Evolutionary conservation across 1,140 invertebrate genomes (phyloP), one percentile per base, ranked within the genome.

Genomic region (Aplysia californica): DNA sequence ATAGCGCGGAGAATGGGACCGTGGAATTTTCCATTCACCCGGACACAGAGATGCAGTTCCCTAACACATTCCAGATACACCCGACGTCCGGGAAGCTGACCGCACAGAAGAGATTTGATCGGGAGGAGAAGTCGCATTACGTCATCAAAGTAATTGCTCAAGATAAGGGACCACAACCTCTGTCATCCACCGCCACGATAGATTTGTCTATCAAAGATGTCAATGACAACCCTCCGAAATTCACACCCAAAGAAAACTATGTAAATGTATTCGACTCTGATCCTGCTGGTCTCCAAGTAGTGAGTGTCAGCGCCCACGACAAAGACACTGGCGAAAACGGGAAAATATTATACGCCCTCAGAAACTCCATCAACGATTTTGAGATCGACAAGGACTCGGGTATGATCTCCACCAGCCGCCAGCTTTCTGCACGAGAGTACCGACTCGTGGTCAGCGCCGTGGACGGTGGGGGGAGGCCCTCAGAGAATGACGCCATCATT

Each of bases 151-250:
- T 92, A 2, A 82, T 90, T 33, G 91, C 91, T 10, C 83, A 82
- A 29, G 91, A 91, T 76, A 84, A 89, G 26, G 97, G 96, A 18
- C 93, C 92, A 80, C 95, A 79, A 33, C 78, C 86, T 15, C 66
- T 86, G 38, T 84, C 84, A 10, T 86, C 59, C 92, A 94, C n/a
- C 91, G 92, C 58, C 95, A 96, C 88, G 95, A 91, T 99, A 0
- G 91, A 93, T 26, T 58, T 90, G 26, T 80, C 69, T 29, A 90
- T 99, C 0, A 92, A 94, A 77, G 97, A 99, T 88, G 94, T 96
- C 80, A 99, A 99, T 87, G 97, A 99, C 87, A 98, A 98, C 87
- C 94, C 94, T 75, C 97, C 97, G 0, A 92, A 95, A 15, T 98
- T 99, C 89, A 95, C 95, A 81, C 87, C 83, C 76, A 77, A 77